A percentile compares a stretch with the other conserved stretches of the same genome.
Conservation (phyloP, 35 echinoderm and acorn worm genomes). For the Heliocidaris erythrogramma region DNA sequence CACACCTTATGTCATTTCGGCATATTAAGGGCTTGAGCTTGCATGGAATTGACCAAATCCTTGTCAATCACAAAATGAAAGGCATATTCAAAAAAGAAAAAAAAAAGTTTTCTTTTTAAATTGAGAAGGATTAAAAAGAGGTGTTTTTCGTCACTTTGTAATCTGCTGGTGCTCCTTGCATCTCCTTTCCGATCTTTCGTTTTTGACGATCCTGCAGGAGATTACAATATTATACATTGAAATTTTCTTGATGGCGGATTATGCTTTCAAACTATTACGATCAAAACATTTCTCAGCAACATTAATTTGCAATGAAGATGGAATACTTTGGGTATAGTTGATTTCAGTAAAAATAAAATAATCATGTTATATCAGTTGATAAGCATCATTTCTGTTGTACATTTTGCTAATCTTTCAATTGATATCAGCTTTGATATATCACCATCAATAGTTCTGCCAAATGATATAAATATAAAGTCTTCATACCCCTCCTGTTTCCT, state of each 20-base stretch:
- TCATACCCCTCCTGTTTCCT: too few relatives aligned
- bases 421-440: too few relatives aligned
- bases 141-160: constrained; percentile 22
- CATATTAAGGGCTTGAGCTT: constrained; percentile 9
- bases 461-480: too few relatives aligned
- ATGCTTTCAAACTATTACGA: neutral
- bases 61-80: neutral
- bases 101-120: neutral
- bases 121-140: neutral
- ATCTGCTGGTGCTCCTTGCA: constrained; percentile 3
- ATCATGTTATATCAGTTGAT: neutral
- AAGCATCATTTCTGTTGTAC: neutral
- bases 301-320: neutral
- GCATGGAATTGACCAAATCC: constrained; percentile 24
- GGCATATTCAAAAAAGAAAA: neutral
- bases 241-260: neutral
- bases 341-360: too few relatives aligned
- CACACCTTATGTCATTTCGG: neutral
- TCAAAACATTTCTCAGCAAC: neutral
- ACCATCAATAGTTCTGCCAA: too few relatives aligned
- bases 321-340: neutral
- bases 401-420: neutral
- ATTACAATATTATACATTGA: neutral
- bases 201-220: constrained; percentile 12
- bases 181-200: constrained; percentile 25